phyloP scores from a whole-genome alignment of 2,797 vertebrate species.

The Premnoplex brunnescens region DNA sequence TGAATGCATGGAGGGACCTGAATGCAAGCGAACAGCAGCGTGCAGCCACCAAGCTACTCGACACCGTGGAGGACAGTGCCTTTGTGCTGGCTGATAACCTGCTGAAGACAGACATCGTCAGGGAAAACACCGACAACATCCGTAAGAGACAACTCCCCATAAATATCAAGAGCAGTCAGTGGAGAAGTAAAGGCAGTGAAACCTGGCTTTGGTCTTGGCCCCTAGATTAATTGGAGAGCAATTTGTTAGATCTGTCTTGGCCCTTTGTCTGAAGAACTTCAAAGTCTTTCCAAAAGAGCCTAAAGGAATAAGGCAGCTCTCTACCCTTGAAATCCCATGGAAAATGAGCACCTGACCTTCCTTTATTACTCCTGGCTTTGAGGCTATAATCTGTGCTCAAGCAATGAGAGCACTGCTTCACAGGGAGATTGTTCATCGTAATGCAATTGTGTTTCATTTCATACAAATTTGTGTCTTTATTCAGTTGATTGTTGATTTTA shows the following conservation, averaged over 20 bases:
- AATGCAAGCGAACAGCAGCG: slow-evolving; percentile 88
- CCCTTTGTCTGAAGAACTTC: background rate
- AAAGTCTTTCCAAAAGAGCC: background rate
- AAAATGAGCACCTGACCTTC: background rate
- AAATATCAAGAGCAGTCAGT: rapidly evolving
- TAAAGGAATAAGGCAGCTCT: background rate
- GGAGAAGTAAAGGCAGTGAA: background rate
- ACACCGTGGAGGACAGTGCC: slow-evolving; percentile 96
- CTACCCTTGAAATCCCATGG: background rate
- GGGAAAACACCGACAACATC: slow-evolving; percentile 96
- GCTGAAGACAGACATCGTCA: slow-evolving; percentile 96
- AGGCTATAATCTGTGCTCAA: background rate
- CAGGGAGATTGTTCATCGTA: background rate
- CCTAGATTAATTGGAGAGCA: background rate
- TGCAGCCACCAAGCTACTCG: slow-evolving; percentile 92
- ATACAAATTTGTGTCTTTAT: slow-evolving; percentile 57
- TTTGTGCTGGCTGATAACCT: slow-evolving; percentile 98
- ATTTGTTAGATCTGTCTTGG: background rate
- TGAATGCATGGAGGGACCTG: slow-evolving; percentile 90
- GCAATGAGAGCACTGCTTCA: background rate
- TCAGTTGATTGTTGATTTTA: slow-evolving; percentile 60
- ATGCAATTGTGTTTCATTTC: slow-evolving; percentile 35
- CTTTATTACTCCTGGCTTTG: background rate
- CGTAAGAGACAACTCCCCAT: slow-evolving; percentile 82
- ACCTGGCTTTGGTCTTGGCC: background rate